Base-by-base conservation (phyloP, 2,888 invertebrate species). In the Caenorhabditis becei region DNA sequence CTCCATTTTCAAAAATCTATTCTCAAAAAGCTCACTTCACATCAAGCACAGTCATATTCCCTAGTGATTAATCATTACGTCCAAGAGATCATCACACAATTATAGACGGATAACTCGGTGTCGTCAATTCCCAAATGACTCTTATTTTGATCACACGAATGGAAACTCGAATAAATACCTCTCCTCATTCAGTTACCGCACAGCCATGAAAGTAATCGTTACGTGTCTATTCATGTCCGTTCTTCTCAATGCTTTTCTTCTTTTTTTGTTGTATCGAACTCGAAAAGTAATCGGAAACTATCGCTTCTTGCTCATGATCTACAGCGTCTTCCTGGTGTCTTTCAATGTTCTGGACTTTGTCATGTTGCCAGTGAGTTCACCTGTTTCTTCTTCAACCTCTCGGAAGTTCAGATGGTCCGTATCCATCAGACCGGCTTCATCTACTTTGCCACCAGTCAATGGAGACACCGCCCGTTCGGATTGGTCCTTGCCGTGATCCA, bases 401-500 rank as follows among this genome's bases (percentile, higher is more conserved):
- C 18, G 2, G n/a, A n/a, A n/a, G 2, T 49, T 26, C 14, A 63
- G 56, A 58, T 51, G 16, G 53, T 70, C n/a, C 70, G 61, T 11
- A 61, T 70, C 20, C 51, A 70, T 41, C 53, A 70, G 20, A 23
- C 35, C 11, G 70, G 70, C 20, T 74, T 74, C 32, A 66, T 74
- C 20, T 66, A 59, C 20, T 58, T 59, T 5, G 49, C 59, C 0
- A 74, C 74, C 3, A 66, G 74, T 53, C n/a, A 14, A 0, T 23
- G 51, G n/a, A 47, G 28, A 26, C 26, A 44, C n/a, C 49, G 74
- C 2, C 74, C 74, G 1, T 18, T 66, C 23, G 74, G 74, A 20
- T 16, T 32, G 1, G 11, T 66, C 14, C 18, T 74, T 10, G 74
- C 74, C 0, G 58, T 16, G 0, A 20, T 58, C 0, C 59, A 74